phyloP scores from a whole-genome alignment of 2,113 vertebrate species.

The Saccopteryx leptura region DNA sequence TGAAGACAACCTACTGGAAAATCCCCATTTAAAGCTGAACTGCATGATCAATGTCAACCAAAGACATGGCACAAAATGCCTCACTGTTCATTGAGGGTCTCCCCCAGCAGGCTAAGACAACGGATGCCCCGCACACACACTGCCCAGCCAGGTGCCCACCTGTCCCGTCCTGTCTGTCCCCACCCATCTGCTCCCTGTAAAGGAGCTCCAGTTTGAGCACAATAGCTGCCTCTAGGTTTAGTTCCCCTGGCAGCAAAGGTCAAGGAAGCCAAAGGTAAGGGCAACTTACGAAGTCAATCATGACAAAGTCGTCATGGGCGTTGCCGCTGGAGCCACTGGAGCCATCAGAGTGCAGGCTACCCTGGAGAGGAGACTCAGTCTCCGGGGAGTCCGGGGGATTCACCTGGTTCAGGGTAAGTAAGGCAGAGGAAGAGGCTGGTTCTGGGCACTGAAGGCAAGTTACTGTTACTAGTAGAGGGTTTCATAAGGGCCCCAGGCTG shows the following conservation, averaged over 20 bases:
- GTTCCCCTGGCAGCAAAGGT: not conserved
- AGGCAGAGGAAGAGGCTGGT: not conserved
- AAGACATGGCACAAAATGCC: not conserved
- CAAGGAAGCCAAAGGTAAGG: not conserved
- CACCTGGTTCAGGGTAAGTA: constrained; percentile 88
- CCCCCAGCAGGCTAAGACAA: not conserved
- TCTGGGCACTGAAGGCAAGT: not conserved
- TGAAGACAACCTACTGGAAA: not conserved
- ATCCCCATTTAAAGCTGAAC: not conserved
- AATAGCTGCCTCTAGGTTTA: not conserved
- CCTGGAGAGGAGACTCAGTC: constrained; percentile 93
- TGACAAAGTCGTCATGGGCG: constrained; percentile 97
- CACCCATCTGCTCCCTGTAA: not conserved
- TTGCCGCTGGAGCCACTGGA: constrained; percentile 93
- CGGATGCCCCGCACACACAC: not conserved
- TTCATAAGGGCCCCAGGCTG: not conserved
- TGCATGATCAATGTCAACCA: not conserved
- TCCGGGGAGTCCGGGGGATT: constrained; percentile 95
- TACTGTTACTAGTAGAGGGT: not conserved
- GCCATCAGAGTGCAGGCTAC: constrained; percentile 95
- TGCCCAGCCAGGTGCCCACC: not conserved
- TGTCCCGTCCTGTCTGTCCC: too few species aligned
- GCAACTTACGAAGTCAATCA: constrained; percentile 97
- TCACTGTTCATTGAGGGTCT: not conserved
- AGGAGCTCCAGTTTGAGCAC: not conserved